phyloP scores from a whole-genome alignment of 2,113 vertebrate genomes.

The Leptosomus discolor region DNA sequence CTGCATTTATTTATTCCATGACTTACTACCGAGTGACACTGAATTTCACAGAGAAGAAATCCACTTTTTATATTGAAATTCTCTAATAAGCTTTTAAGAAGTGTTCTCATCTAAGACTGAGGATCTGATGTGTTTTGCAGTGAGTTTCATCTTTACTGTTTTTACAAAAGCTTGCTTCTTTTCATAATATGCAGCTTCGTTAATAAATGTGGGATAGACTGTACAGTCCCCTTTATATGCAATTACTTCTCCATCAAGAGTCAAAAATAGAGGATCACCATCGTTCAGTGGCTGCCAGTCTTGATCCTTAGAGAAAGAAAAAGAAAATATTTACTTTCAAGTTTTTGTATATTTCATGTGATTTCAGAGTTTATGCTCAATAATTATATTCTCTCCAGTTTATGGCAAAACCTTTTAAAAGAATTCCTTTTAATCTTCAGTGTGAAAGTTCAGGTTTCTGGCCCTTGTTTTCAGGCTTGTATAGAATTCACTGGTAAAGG shows the following conservation, averaged over 20 bases:
- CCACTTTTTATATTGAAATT: not conserved
- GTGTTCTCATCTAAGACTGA: not conserved
- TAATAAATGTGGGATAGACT: slow-evolving; percentile 91
- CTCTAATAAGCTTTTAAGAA: not conserved
- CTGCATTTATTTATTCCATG: not conserved
- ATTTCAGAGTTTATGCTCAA: not conserved
- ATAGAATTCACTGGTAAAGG: not conserved
- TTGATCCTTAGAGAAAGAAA: slow-evolving; percentile 81
- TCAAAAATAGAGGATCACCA: slow-evolving; percentile 91
- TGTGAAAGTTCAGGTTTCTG: not conserved
- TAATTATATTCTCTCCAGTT: not conserved
- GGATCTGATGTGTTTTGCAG: slow-evolving; percentile 71
- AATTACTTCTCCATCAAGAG: slow-evolving; percentile 85
- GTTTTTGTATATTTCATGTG: not conserved
- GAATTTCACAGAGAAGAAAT: not conserved
- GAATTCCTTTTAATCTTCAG: not conserved
- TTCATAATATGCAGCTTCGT: slow-evolving; percentile 97
- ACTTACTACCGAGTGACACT: not conserved
- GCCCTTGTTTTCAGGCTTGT: not conserved
- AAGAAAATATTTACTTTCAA: slow-evolving; percentile 6
- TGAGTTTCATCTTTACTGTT: slow-evolving; percentile 82
- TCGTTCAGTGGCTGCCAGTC: slow-evolving; percentile 93
- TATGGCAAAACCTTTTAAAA: not conserved
- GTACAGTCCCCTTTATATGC: slow-evolving; percentile 78
- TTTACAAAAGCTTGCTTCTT: slow-evolving; percentile 93